A percentile compares a stretch with the other conserved stretches of the same genome.
These are phyloP conservation scores for Drepana falcataria DNA, from an alignment of 2,888 invertebrate genomes.

Conservation along the genomic window DNA sequence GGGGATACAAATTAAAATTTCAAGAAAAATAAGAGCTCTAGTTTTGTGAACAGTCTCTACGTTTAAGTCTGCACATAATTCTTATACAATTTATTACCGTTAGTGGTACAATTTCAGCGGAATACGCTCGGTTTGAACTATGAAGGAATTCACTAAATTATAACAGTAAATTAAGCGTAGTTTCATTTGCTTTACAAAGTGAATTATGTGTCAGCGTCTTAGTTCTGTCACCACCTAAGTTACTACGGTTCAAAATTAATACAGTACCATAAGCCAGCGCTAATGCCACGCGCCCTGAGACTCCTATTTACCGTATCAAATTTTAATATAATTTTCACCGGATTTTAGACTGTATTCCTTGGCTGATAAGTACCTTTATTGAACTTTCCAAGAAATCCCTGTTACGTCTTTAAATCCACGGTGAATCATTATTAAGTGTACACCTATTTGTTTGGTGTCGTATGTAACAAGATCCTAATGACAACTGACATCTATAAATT, in stretches of 20 bases:
- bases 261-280: constrained; percentile 76
- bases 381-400: constrained; percentile 8
- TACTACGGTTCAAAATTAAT: constrained; percentile 79
- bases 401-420: constrained; percentile 40
- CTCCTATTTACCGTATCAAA: constrained; percentile 72
- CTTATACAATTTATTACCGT: constrained; percentile 1
- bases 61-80: constrained; percentile 1
- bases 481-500: constrained; percentile 69
- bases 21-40: no score
- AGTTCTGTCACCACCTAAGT: constrained; percentile 78
- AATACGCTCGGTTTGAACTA: constrained; percentile 37
- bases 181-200: constrained; percentile 77
- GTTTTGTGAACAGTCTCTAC: not conserved
- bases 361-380: constrained; percentile 23
- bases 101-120: constrained; percentile 13
- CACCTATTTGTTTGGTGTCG: constrained; percentile 75
- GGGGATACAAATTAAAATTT: no score
- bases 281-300: constrained; percentile 63
- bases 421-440: constrained; percentile 71
- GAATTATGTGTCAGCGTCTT: constrained; percentile 77
- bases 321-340: constrained; percentile 38
- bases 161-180: constrained; percentile 77
- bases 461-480: constrained; percentile 72
- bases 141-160: constrained; percentile 75
- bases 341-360: constrained; percentile 25